Evolutionary conservation across 2,888 invertebrate species (phyloP).

Genomic region (Clostera curtula): DNA sequence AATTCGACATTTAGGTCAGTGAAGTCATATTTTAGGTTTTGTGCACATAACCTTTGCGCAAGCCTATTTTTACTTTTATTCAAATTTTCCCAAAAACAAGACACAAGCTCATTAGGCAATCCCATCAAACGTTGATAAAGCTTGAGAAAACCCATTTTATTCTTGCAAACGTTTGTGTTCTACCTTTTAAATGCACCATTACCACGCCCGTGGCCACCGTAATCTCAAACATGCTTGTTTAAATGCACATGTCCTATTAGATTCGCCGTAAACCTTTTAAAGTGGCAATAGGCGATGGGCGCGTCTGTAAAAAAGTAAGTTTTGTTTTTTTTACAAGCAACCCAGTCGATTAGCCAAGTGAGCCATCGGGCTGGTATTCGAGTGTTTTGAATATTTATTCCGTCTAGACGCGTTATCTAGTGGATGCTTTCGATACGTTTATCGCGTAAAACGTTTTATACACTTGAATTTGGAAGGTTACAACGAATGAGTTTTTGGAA

Average conservation of each 20-base stretch:
- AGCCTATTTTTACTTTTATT: too few relatives aligned
- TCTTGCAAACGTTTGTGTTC: neutral
- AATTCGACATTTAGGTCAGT: too few relatives aligned
- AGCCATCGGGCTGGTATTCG: slow-evolving; percentile 68
- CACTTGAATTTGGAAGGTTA: slow-evolving; percentile 49
- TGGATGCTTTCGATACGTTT: slow-evolving; percentile 53
- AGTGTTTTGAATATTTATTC: slow-evolving; percentile 65
- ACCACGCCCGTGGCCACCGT: slow-evolving; percentile 35
- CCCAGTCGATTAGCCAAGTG: slow-evolving; percentile 68
- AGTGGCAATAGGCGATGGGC: slow-evolving; percentile 55
- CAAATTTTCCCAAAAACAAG: too few relatives aligned
- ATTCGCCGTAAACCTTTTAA: slow-evolving; percentile 64
- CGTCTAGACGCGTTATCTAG: slow-evolving; percentile 69
- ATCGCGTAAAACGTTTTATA: slow-evolving; percentile 63
- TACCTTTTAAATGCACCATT: slow-evolving; percentile 15
- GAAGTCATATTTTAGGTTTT: too few relatives aligned
- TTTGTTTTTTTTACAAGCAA: slow-evolving; percentile 46
- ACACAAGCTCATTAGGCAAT: too few relatives aligned
- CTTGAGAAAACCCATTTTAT: too few relatives aligned
- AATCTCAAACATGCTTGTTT: slow-evolving; percentile 48
- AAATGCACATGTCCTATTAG: slow-evolving; percentile 54
- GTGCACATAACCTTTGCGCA: too few relatives aligned
- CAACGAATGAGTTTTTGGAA: slow-evolving; percentile 35
- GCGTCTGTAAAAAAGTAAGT: slow-evolving; percentile 44
- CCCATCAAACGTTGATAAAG: too few relatives aligned